Evolutionary conservation across 2,797 vertebrate genomes (phyloP).

Genomic region (Catharus ustulatus): DNA sequence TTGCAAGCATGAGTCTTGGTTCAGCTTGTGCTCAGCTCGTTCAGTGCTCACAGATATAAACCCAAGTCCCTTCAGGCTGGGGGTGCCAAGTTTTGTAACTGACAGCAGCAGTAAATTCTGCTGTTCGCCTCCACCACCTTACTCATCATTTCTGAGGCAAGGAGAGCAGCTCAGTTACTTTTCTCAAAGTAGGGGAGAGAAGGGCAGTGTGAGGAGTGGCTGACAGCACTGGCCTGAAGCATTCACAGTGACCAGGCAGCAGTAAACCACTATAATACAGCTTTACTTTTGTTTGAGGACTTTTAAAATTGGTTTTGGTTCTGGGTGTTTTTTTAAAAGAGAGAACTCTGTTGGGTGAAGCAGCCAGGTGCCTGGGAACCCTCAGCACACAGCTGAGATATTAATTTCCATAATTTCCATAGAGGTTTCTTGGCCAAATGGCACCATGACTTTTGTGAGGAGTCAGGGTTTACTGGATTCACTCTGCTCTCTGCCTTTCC

Average conservation of each 20-base stretch:
- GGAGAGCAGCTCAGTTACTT: background rate
- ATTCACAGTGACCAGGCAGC: background rate
- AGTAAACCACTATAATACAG: background rate
- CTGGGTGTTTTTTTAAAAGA: background rate
- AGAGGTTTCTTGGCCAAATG: background rate
- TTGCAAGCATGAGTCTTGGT: background rate
- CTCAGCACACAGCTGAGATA: background rate
- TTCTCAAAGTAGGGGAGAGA: background rate
- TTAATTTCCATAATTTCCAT: background rate
- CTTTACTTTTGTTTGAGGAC: background rate
- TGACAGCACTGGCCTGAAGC: background rate
- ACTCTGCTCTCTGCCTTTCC: background rate
- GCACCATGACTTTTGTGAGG: background rate
- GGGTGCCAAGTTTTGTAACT: constrained; percentile 53
- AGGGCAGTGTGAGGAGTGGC: background rate
- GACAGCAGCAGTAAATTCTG: constrained; percentile 55
- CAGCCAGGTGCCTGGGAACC: background rate
- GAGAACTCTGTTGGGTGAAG: background rate
- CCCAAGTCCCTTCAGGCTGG: background rate
- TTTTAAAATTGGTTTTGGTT: background rate
- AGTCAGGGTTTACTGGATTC: background rate
- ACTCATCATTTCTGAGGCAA: constrained; percentile 37
- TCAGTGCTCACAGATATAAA: background rate
- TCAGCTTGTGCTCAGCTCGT: background rate
- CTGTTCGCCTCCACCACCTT: background rate